Evolutionary conservation across 2,888 invertebrate species (phyloP), one percentile per base, ranked within the genome.

Genomic region (Drosophila subquinaria): DNA sequence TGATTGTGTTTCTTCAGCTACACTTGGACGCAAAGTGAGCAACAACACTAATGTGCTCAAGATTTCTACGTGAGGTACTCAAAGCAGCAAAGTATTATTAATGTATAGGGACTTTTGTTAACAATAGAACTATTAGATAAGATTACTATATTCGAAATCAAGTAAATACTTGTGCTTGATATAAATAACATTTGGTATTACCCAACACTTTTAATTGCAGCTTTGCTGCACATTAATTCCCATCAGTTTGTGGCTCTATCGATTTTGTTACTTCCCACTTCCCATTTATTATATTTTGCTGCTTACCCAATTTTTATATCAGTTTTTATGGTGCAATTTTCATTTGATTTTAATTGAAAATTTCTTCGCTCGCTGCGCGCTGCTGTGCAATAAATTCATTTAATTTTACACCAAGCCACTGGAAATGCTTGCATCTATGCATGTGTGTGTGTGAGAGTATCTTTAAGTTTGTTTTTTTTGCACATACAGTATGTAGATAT

Each of bases 241-340:
- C 15, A 60, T 51, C 4, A 15, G 27, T 45, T 60, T 38, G 30
- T 0, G 23, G 60, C 56, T 73, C 8, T 33, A 68, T 77, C 45
- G 63, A 68, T 77, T 30, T 61, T 30, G 51, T 17, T 40, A 45
- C 48, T 75, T 75, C 76, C 76, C 71, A 75, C 43, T 72, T 75
- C 67, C 67, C 68, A 72, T 57, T 63, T 45, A 72, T 52, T 27
- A 48, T 67, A 63, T 60, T 48, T 30, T 48, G 10, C 35, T 52
- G 56, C 48, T 75, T 69, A 69, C 61, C 74, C 69, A 74, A 61
- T 64, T 68, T 75, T 47, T 66, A 59, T 62, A 8, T 52, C 52
- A n/a, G 40, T 53, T 59, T 62, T 50, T 48, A 36, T 27, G 42
- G 61, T 66, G 53, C 56, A 68, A 48, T 70, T 61, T 64, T 57